Evolutionary conservation across 1,140 invertebrate genomes (phyloP).

Genomic region (Drosophila grimshawi): DNA sequence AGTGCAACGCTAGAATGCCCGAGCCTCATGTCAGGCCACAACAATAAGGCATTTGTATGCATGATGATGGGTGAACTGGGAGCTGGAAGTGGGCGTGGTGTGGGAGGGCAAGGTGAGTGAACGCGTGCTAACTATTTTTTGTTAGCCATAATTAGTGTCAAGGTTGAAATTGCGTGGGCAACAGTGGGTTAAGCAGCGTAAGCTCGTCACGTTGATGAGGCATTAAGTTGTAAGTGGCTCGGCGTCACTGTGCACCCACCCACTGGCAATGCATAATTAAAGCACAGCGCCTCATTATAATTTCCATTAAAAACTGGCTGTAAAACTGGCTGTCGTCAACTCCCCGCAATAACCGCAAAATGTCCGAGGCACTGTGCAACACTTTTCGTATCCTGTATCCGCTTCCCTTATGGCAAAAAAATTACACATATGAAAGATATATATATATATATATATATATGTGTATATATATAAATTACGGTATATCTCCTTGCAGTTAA

Average conservation of each 20-base stretch:
- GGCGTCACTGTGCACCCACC: constrained; percentile 45
- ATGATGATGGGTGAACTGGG: too few species aligned
- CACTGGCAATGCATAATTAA: constrained; percentile 71
- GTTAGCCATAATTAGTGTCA: constrained; percentile 75
- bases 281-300: constrained; percentile 73
- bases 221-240: constrained; percentile 75
- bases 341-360: constrained; percentile 31
- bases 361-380: constrained; percentile 3
- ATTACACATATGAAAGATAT: too few species aligned
- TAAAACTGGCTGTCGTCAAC: constrained; percentile 56
- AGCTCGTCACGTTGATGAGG: constrained; percentile 71
- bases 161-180: constrained; percentile 54
- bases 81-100: neutral
- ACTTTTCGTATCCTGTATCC: constrained; percentile 4
- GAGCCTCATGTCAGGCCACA: constrained; percentile 39
- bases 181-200: constrained; percentile 35
- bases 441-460: neutral
- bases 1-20: constrained; percentile 56
- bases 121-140: constrained; percentile 26
- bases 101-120: constrained; percentile 29
- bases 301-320: constrained; percentile 78
- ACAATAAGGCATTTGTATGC: constrained; percentile 9
- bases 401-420: neutral
- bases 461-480: neutral
- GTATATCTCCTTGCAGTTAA: constrained; percentile 24